Evolutionary conservation across 2,113 vertebrate genomes (phyloP).

Genomic region (Aspidoscelis tigris): DNA sequence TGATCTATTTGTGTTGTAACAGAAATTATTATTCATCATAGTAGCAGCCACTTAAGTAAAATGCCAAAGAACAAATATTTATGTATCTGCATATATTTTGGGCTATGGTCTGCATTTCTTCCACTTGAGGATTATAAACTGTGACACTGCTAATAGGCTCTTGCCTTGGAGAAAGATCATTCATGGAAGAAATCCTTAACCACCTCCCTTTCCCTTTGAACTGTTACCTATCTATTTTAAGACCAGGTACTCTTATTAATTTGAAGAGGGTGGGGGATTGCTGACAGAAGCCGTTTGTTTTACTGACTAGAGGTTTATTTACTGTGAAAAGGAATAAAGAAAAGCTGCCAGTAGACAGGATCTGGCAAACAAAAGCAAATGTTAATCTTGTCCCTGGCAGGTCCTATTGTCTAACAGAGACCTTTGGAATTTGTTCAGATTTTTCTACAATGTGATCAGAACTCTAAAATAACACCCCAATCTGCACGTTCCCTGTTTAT

Average conservation of each 20-base stretch:
- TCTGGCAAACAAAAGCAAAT: constrained; percentile 49
- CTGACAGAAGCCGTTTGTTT: constrained; percentile 61
- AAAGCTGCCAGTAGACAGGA: constrained; percentile 58
- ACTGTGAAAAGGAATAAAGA: constrained; percentile 49
- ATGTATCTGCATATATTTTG: neutral
- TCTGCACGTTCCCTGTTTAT: constrained; percentile 48
- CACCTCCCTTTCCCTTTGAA: constrained; percentile 1
- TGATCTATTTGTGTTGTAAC: constrained; percentile 22
- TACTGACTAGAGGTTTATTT: constrained; percentile 61
- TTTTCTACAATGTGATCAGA: constrained; percentile 54
- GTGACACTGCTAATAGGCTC: neutral
- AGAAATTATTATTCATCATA: constrained; percentile 29
- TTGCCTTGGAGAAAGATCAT: neutral
- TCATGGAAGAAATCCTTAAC: neutral
- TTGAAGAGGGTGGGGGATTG: constrained; percentile 44
- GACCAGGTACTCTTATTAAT: constrained; percentile 50
- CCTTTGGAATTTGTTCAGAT: constrained; percentile 57
- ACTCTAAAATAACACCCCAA: constrained; percentile 58
- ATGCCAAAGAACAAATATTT: constrained; percentile 10
- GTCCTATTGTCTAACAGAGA: constrained; percentile 46
- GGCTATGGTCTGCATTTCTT: rapidly evolving
- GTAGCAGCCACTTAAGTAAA: neutral
- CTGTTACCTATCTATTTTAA: constrained; percentile 52
- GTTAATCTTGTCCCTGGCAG: constrained; percentile 55
- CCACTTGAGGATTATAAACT: neutral